Evolutionary conservation across 2,888 invertebrate genomes (phyloP).

Genomic region (Dorcus parallelipipedus): DNA sequence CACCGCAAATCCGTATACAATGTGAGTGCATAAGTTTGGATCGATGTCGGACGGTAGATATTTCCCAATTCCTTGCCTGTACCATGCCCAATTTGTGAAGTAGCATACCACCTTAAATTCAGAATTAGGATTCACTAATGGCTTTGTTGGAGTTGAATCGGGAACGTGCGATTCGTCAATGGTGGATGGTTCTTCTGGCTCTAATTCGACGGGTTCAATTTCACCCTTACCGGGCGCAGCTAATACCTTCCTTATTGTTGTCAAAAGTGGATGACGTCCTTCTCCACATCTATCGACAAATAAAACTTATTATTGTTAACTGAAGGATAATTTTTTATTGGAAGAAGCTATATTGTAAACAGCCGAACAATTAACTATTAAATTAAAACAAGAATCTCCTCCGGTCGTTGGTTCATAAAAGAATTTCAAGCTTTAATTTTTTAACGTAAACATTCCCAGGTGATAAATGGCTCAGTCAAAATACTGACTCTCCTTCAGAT

Average conservation of each 20-base stretch:
- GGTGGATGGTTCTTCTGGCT: slow-evolving; percentile 10
- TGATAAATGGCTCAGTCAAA: no score
- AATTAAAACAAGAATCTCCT: no score
- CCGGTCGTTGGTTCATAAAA: no score
- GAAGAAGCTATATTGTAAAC: no score
- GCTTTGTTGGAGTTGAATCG: slow-evolving; percentile 22
- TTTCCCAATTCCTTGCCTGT: slow-evolving; percentile 78
- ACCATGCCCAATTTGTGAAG: slow-evolving; percentile 95
- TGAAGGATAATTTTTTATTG: no score
- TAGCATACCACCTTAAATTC: slow-evolving; percentile 81
- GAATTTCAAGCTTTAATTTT: no score
- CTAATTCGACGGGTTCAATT: slow-evolving; percentile 26
- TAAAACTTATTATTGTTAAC: not conserved
- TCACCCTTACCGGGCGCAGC: slow-evolving; percentile 49
- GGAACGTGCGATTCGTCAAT: slow-evolving; percentile 15
- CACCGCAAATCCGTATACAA: slow-evolving; percentile 90
- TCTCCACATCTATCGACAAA: slow-evolving; percentile 62
- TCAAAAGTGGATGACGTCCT: slow-evolving; percentile 76
- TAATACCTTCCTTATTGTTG: slow-evolving; percentile 70
- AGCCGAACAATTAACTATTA: no score
- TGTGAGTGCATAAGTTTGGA: slow-evolving; percentile 82
- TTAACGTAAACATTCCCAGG: no score
- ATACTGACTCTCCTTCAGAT: no score
- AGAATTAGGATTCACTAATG: slow-evolving; percentile 34
- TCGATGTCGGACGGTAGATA: slow-evolving; percentile 81